These are phyloP conservation scores for Latrodectus geometricus DNA, from an alignment of 1,140 invertebrate species.

Conservation along the genomic window DNA sequence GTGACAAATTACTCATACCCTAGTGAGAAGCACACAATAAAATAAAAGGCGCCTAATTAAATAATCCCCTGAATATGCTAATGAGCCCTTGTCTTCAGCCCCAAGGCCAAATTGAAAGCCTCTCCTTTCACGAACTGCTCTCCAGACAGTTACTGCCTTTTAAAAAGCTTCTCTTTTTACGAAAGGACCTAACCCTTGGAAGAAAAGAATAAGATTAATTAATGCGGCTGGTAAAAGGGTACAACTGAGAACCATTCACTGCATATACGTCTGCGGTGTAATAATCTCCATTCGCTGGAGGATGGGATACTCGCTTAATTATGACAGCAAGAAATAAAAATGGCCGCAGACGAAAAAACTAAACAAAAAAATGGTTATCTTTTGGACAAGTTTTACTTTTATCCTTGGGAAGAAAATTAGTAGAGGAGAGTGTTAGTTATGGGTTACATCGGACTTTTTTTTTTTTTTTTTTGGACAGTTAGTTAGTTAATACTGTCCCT, in stretches of 20 bases:
- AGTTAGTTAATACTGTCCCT: not conserved
- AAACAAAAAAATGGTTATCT: not conserved
- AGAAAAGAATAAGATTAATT: constrained; percentile 32
- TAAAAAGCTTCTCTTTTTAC: not conserved
- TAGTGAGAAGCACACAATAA: constrained; percentile 8
- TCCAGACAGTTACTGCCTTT: not conserved
- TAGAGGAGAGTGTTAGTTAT: not conserved
- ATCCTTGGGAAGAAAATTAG: not conserved
- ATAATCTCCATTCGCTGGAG: not conserved
- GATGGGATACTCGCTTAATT: not conserved
- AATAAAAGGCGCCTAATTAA: constrained; percentile 41
- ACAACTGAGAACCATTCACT: not conserved
- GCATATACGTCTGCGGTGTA: not conserved
- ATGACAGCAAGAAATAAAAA: not conserved
- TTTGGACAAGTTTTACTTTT: not conserved
- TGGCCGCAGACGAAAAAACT: not conserved
- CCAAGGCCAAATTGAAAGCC: constrained; percentile 26
- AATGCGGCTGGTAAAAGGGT: not conserved
- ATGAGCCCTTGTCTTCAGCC: not conserved
- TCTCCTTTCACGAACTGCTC: not conserved
- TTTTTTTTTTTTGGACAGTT: not conserved
- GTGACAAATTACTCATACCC: constrained; percentile 13
- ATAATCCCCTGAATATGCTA: constrained; percentile 33
- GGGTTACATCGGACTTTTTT: not conserved
- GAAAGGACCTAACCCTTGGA: not conserved